Conservation (phyloP, 2,888 invertebrate genomes). For the Quadriops clusia region DNA sequence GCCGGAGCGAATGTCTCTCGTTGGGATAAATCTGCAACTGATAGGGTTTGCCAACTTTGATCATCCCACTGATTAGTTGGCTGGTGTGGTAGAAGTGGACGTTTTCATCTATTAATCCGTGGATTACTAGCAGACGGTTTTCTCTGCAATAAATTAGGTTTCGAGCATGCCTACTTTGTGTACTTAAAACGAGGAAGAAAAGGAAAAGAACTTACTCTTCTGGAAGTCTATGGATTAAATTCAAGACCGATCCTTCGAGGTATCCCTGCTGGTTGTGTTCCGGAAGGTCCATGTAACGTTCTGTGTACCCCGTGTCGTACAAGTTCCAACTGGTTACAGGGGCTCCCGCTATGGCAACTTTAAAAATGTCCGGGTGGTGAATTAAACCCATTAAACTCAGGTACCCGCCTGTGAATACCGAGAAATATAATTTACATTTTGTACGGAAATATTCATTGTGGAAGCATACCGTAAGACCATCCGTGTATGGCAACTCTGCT, state of each 20-base stretch:
- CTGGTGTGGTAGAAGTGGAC: conserved; percentile 97
- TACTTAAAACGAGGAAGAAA: conserved; percentile 3
- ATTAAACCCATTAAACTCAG: conserved; percentile 88
- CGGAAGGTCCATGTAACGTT: conserved; percentile 90
- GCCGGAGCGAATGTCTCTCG: conserved; percentile 90
- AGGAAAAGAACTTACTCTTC: conserved; percentile 58
- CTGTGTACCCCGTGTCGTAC: conserved; percentile 98
- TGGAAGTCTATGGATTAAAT: conserved; percentile 77
- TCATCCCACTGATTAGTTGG: conserved; percentile 76
- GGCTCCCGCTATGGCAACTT: conserved; percentile 92
- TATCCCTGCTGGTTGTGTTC: conserved; percentile 68
- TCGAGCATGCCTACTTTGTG: too few species aligned
- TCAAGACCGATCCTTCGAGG: conserved; percentile 70
- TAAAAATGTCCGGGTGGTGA: conserved; percentile 86
- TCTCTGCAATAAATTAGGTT: conserved; percentile 44
- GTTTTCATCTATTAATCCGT: conserved; percentile 96
- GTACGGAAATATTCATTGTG: too few species aligned
- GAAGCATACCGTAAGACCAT: conserved; percentile 99
- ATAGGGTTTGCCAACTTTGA: conserved; percentile 93
- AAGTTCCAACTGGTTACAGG: conserved; percentile 95
- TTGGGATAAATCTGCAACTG: conserved; percentile 90
- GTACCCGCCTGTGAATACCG: conserved; percentile 65
- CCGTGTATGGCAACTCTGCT: conserved; percentile 90
- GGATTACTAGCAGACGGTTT: conserved; percentile 84
- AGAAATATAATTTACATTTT: conserved; percentile 12